Conservation (phyloP, 2,888 invertebrate species). For the Lasius fuliginosus region DNA sequence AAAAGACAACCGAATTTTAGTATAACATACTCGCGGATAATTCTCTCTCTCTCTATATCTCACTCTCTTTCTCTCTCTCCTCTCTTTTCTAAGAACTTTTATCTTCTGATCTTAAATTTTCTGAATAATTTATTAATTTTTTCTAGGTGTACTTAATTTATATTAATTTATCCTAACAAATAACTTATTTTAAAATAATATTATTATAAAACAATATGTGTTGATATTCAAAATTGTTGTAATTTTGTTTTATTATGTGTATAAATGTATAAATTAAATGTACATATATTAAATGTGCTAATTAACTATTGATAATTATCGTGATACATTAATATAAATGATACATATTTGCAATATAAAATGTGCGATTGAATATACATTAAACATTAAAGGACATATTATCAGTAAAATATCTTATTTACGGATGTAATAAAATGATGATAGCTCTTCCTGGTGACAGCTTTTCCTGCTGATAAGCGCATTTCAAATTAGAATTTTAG, state of each 20-base stretch:
- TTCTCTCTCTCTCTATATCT: not conserved
- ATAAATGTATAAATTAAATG: not conserved
- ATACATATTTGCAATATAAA: not conserved
- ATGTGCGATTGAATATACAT: not conserved
- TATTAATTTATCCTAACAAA: not conserved
- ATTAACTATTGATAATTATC: slow-evolving; percentile 4
- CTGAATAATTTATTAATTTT: not conserved
- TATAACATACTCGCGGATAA: not conserved
- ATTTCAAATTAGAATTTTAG: not conserved
- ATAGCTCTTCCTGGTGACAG: not conserved
- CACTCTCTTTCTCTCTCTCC: not conserved
- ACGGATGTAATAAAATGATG: not conserved
- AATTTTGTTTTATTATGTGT: not conserved
- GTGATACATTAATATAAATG: not conserved
- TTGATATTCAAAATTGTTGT: not conserved
- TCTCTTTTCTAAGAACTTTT: not conserved
- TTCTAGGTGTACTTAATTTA: not conserved
- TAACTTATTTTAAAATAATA: not conserved
- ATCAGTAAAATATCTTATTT: not conserved
- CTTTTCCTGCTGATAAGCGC: not conserved
- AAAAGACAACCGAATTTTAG: not conserved
- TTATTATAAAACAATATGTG: not conserved
- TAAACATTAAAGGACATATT: not conserved
- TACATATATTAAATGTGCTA: not conserved
- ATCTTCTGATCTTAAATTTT: not conserved